Base-by-base conservation (phyloP, 2,797 vertebrate species). In the Gambelia wislizenii region DNA sequence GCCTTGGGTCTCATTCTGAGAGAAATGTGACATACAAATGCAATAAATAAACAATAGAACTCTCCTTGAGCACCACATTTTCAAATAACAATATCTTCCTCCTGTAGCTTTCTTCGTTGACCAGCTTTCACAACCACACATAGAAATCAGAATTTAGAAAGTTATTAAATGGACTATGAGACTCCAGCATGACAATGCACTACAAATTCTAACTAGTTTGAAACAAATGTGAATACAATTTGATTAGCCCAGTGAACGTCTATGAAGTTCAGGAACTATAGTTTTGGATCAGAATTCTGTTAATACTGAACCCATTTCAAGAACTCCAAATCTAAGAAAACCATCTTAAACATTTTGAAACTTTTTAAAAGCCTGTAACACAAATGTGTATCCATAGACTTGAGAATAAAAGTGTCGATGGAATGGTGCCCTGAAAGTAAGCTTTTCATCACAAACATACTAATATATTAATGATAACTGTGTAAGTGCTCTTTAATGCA, bases 361-460 rank as follows among this genome's bases (percentile, higher is more conserved):
- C 6, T 83, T 72, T 14, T 87, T 88, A 74, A 86, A 7, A 56
- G 94, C 92, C 91, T n/a, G n/a, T n/a, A n/a, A n/a, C 54, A 89
- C 91, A 90, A 94, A 94, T 89, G 75, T 89, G 76, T 89, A 52
- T 91, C 90, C 90, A 92, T 76, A 84, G 84, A 91, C 25, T 64
- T 14, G 22, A 22, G 67, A 61, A 42, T 20, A 27, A 47, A 44
- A 25, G 13, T 14, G 42, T 44, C 49, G 30, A 64, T 64, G 61
- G 61, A 64, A 64, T 64, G 25, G 30, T 64, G 30, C 27, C 61
- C 30, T 64, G 61, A 27, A 64, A 64, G 27, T 64, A 30, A 64
- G 27, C 14, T 64, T 30, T 64, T 64, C 6, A 27, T 64, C 9
- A 30, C 61, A 64, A 64, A 30, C 59, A 27, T 61, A 61, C 25